Base-by-base conservation (phyloP, 2,113 vertebrate genomes). In the Onychostoma macrolepis region DNA sequence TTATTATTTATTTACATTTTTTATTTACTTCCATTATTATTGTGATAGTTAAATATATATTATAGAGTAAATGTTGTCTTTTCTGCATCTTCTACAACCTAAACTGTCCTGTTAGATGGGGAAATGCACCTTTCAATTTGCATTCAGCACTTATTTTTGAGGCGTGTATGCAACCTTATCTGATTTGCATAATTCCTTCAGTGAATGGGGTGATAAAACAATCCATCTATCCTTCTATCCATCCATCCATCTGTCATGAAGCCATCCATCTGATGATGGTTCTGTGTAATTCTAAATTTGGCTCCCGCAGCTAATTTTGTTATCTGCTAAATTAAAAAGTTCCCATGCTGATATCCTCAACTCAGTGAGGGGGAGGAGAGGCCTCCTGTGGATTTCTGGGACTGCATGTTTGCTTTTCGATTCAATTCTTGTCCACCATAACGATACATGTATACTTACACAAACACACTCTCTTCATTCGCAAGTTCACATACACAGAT, bases 261-360 rank as follows among this genome's bases (percentile, higher is more conserved):
- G 48, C 43, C 45, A 77, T 50, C 36, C 53, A 41, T 81, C 56
- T 81, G 56, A 33, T 38, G 50, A 56, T 21, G 30, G 33, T 80
- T 80, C 53, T 81, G n/a, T 17, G 80, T 61, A 63, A 80, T 80
- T 63, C 24, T 26, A 65, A 78, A 78, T 78, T 33, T 41, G 53
- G 53, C 78, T 80, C 53, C 50, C 8, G 33, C 50, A 61, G 36
- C 80, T 81, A 45, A 65, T 81, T 81, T 65, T 81, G 79, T 63
- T 65, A 65, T 65, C 38, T 43, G 12, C 58, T 65, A 63, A 81
- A 81, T 43, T 45, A 81, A 81, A 38, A 81, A 65, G 58, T 81
- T n/a, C 24, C 56, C 38, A 26, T 81, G 56, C 80, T 81, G 58
- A 81, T 81, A 41, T 65, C 13, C 36, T 65, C 38, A 65, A 19